Evolutionary conservation across 1,140 invertebrate species (phyloP).

Genomic region (Sitobion miscanthi): DNA sequence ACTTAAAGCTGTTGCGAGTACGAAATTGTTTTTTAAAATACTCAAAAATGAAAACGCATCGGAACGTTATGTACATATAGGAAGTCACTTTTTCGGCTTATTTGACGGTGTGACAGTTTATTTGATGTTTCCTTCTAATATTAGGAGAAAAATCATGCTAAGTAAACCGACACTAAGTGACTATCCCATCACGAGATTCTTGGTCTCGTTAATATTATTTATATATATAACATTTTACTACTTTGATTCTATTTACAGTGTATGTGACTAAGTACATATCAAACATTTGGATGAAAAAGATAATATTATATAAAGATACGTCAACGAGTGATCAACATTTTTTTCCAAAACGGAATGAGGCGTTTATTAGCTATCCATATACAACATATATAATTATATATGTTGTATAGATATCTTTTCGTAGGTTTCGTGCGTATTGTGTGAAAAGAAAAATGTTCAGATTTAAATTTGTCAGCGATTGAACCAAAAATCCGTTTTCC

Average conservation of each 20-base stretch:
- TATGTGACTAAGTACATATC: not conserved
- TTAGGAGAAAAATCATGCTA: constrained; percentile 15
- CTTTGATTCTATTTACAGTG: constrained; percentile 19
- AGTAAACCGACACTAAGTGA: constrained; percentile 22
- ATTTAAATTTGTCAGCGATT: not conserved
- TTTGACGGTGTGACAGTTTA: not conserved
- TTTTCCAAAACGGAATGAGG: not conserved
- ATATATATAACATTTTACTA: not conserved
- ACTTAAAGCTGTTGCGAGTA: not conserved
- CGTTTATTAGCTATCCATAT: not conserved
- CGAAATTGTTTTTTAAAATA: not conserved
- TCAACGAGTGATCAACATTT: not conserved
- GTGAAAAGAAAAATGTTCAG: not conserved
- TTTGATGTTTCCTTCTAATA: constrained; percentile 10
- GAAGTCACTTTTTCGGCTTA: constrained; percentile 40
- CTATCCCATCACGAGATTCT: not conserved
- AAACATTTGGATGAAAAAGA: not conserved
- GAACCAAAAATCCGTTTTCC: not conserved
- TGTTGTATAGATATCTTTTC: not conserved
- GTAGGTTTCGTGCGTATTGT: not conserved
- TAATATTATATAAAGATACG: not conserved
- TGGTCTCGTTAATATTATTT: not conserved
- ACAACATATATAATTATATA: not conserved
- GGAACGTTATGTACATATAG: not conserved
- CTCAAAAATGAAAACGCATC: not conserved